Evolutionary conservation across 2,888 invertebrate species (phyloP).

Genomic region (Nasonovia ribisnigri): DNA sequence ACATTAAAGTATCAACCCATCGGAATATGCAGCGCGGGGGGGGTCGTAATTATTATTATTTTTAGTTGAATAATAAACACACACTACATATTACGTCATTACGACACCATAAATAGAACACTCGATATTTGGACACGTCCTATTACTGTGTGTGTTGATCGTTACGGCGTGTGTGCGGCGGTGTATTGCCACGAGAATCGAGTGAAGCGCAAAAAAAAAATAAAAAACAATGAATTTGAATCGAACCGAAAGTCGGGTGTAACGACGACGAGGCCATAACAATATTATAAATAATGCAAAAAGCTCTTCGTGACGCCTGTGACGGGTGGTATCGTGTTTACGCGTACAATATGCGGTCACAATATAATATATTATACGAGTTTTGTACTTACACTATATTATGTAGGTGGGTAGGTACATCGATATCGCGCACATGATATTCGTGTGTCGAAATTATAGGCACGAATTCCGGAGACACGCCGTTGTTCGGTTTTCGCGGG

Average conservation of each 20-base stretch:
- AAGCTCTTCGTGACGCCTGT: constrained; percentile 50
- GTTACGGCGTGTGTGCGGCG: background rate
- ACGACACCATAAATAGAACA: background rate
- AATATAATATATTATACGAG: background rate
- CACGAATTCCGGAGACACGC: constrained; percentile 11
- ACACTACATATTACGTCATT: background rate
- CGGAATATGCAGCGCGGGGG: background rate
- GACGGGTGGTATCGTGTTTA: constrained; percentile 21
- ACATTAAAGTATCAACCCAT: background rate
- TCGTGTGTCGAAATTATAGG: constrained; percentile 42
- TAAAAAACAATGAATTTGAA: background rate
- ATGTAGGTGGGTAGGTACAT: background rate
- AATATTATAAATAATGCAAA: constrained; percentile 46
- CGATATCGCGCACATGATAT: background rate
- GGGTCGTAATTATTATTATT: background rate
- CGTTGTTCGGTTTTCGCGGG: background rate
- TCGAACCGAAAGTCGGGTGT: constrained; percentile 26
- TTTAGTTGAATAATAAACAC: background rate
- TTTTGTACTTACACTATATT: background rate
- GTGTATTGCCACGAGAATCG: background rate
- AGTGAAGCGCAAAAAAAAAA: background rate
- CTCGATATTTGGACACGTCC: background rate
- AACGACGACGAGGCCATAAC: constrained; percentile 11
- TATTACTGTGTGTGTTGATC: background rate
- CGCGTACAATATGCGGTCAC: background rate